Base-by-base conservation (phyloP, 2,888 invertebrate genomes). In the Diloba caeruleocephala region DNA sequence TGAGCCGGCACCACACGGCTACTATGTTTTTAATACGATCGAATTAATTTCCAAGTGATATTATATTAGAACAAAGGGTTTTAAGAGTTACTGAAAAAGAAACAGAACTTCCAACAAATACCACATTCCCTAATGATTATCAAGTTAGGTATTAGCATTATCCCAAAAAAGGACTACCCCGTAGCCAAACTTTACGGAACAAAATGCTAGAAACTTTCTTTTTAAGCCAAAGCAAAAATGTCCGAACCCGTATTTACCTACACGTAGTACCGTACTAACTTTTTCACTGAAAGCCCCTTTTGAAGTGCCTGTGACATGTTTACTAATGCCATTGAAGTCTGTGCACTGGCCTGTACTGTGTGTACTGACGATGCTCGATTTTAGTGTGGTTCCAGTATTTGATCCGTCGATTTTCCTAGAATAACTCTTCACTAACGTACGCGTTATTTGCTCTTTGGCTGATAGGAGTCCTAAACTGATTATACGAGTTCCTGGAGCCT, bases 231-330 rank as follows among this genome's bases (percentile, higher is more conserved):
- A 26, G 17, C 51, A 36, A 67, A 66, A 61, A 50, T 45, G 59
- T 49, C 55, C 68, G 25, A 48, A 42, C 23, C 8, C 25, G 25
- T 34, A 28, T 71, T 67, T 63, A 63, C 59, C 50, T 66, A 49
- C 17, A 26, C n/a, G 33, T 12, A 50, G 57, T 19, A 31, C 42
- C 25, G 14, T 14, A 5, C 54, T 26, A 71, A 71, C 53, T 71
- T 71, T 71, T 34, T 41, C 23, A 38, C 45, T 54, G 45, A 55
- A 65, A 70, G 41, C 55, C 60, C 56, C 48, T 52, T 53, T 70
- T 58, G 45, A 58, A 64, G 49, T 43, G 54, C n/a, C 53, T 49
- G 73, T 69, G 65, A 68, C 51, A 41, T 69, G 73, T 54, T 72
- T 69, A 60, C 73, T 64, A 57, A 65, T 72, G 41, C 36, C 7